Conservation (phyloP, 2,888 invertebrate species). For the Molorchus minor region DNA sequence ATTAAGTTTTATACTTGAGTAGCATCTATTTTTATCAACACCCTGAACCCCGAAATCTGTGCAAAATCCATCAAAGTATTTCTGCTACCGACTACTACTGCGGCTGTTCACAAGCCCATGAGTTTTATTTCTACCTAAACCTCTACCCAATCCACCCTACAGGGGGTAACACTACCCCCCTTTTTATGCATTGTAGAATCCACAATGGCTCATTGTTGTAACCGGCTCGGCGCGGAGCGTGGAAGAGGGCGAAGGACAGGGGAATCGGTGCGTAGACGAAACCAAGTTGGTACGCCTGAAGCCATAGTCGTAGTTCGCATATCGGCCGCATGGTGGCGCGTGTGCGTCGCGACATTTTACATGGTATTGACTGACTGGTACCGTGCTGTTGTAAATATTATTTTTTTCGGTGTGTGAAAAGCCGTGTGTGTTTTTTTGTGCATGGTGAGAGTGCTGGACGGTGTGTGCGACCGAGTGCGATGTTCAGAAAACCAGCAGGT, state of each 20-base stretch:
- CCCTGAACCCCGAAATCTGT: not conserved
- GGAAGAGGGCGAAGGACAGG: slow-evolving; percentile 9
- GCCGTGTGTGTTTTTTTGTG: slow-evolving; percentile 52
- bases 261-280: slow-evolving; percentile 11
- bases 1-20: no score
- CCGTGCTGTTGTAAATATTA: slow-evolving; percentile 72
- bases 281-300: slow-evolving; percentile 35
- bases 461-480: slow-evolving; percentile 52
- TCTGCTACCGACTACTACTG: not conserved
- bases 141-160: slow-evolving; percentile 8
- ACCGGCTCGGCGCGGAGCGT: slow-evolving; percentile 7
- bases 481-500: slow-evolving; percentile 52
- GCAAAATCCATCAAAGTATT: not conserved
- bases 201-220: slow-evolving; percentile 33
- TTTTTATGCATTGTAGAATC: slow-evolving; percentile 13
- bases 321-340: slow-evolving; percentile 62
- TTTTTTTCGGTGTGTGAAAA: slow-evolving; percentile 66
- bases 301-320: slow-evolving; percentile 40
- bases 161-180: slow-evolving; percentile 34
- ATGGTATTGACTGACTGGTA: slow-evolving; percentile 76
- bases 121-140: slow-evolving; percentile 19
- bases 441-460: slow-evolving; percentile 53
- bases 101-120: slow-evolving; percentile 6
- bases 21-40: slow-evolving; percentile 1
- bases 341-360: slow-evolving; percentile 75